Conservation (phyloP, 2,888 invertebrate species). For the Tenthredo mesomela region DNA sequence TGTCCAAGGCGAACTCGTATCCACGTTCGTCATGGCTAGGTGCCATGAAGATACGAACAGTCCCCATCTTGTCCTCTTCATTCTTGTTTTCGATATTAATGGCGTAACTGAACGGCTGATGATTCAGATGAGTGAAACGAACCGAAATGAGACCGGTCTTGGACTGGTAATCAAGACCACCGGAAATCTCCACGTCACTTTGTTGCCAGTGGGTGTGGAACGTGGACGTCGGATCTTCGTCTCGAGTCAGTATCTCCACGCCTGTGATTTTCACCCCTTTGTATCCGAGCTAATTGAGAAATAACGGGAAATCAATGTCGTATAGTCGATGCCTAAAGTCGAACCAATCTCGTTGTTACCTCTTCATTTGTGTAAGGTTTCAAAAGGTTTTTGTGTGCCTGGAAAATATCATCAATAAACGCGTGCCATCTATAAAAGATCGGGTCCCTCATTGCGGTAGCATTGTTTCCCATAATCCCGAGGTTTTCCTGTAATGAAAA, state of each 20-base stretch:
- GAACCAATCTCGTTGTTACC: constrained; percentile 75
- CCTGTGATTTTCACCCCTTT: constrained; percentile 82
- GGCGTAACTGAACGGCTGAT: constrained; percentile 65
- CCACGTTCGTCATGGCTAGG: constrained; percentile 69
- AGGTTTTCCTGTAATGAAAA: constrained; percentile 83
- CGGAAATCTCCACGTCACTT: constrained; percentile 70
- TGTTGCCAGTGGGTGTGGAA: constrained; percentile 69
- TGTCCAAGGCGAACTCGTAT: constrained; percentile 64
- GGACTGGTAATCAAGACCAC: constrained; percentile 72
- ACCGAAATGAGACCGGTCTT: constrained; percentile 61
- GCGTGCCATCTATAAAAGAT: constrained; percentile 93
- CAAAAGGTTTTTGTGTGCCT: constrained; percentile 86
- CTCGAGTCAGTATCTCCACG: constrained; percentile 80
- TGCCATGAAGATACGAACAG: constrained; percentile 72
- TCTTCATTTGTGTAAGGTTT: constrained; percentile 82
- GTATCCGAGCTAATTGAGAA: constrained; percentile 81
- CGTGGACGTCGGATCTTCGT: neutral
- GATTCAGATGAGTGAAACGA: constrained; percentile 70
- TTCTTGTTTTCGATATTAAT: constrained; percentile 61
- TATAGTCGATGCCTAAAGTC: neutral
- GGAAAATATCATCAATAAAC: constrained; percentile 88
- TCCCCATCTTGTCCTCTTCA: constrained; percentile 60
- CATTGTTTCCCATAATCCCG: constrained; percentile 90
- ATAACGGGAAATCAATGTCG: neutral
- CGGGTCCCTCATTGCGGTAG: constrained; percentile 93